Evolutionary conservation across 2,888 invertebrate genomes (phyloP).

Genomic region (Myathropa florea): DNA sequence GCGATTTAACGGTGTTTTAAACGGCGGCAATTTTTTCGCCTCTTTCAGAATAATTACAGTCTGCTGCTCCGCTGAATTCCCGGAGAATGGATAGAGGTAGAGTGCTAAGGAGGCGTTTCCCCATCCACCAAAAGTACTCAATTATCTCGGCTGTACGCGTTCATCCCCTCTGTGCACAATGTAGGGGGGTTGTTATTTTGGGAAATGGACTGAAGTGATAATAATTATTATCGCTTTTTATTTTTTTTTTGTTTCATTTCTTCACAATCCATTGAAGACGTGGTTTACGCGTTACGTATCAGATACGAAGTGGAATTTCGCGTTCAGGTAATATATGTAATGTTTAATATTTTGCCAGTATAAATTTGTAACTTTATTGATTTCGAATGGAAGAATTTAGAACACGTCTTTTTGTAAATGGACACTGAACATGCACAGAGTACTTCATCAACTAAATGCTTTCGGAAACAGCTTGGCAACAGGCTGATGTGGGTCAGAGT

Average conservation of each 20-base stretch:
- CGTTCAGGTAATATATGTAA: constrained; percentile 18
- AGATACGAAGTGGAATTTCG: constrained; percentile 2
- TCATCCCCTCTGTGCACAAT: neutral
- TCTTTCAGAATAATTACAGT: neutral
- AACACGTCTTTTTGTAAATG: neutral
- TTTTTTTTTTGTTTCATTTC: neutral
- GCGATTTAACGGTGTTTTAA: constrained; percentile 60
- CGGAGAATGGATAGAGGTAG: neutral
- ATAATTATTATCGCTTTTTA: constrained; percentile 20
- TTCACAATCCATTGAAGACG: constrained; percentile 1
- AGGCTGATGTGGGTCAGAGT: too few relatives aligned
- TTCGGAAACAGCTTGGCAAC: neutral
- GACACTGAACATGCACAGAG: neutral
- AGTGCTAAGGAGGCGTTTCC: neutral
- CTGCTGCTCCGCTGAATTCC: neutral
- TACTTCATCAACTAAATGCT: neutral
- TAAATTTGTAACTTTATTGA: constrained; percentile 27
- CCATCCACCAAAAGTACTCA: constrained; percentile 11
- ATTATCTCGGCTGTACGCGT: constrained; percentile 4
- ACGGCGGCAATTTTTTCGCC: constrained; percentile 14
- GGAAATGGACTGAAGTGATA: constrained; percentile 46
- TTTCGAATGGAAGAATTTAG: neutral
- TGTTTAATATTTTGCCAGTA: constrained; percentile 5
- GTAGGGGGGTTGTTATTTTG: constrained; percentile 16
- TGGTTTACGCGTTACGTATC: neutral